phyloP scores from a whole-genome alignment of 2,113 vertebrate genomes.

The Entelurus aequoreus region DNA sequence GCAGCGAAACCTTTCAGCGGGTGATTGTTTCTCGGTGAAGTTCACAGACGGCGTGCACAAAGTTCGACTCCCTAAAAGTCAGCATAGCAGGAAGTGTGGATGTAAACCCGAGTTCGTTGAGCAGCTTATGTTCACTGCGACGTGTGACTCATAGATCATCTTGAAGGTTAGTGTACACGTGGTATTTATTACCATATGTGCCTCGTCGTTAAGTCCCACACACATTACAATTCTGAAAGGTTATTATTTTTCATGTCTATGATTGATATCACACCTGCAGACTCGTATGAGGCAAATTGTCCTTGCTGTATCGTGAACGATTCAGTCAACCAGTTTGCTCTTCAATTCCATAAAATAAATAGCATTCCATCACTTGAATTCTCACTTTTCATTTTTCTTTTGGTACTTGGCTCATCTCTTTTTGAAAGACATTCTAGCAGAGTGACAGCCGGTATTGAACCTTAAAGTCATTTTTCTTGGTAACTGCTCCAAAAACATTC shows the following conservation, averaged over 20 bases:
- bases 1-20: background rate
- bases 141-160: slow-evolving; percentile 25
- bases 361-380: background rate
- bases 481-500: background rate
- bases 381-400: slow-evolving; percentile 2
- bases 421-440: slow-evolving; percentile 26
- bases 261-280: slow-evolving; percentile 17
- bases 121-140: slow-evolving; percentile 1
- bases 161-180: slow-evolving; percentile 24
- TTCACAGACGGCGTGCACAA: background rate
- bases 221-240: slow-evolving; percentile 18
- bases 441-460: slow-evolving; percentile 20
- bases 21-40: background rate
- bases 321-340: slow-evolving; percentile 17
- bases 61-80: slow-evolving; percentile 3
- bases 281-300: slow-evolving; percentile 13
- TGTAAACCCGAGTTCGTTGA: slow-evolving; percentile 11
- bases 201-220: slow-evolving; percentile 21
- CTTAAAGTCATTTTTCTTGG: slow-evolving; percentile 5
- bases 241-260: slow-evolving; percentile 14
- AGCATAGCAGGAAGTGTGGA: slow-evolving; percentile 4
- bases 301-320: background rate
- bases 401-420: slow-evolving; percentile 23
- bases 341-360: slow-evolving; percentile 15
- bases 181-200: slow-evolving; percentile 21